phyloP scores from a whole-genome alignment of 2,888 invertebrate species.

The Drosophila siamana region DNA sequence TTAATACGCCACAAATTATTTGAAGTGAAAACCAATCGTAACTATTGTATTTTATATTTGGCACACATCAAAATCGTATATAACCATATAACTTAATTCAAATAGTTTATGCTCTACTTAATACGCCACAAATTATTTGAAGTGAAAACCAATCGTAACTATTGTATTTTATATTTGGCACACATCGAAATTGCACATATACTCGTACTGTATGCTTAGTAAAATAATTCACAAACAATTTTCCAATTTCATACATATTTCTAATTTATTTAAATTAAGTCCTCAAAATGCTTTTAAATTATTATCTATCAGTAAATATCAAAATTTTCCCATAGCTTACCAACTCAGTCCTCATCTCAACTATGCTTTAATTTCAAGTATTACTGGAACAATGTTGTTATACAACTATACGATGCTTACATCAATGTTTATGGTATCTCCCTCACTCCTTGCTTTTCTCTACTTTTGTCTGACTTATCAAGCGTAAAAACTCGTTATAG shows the following conservation, averaged over 20 bases:
- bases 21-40: background rate
- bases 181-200: no score
- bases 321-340: no score
- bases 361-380: slow-evolving; percentile 19
- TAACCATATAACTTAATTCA: slow-evolving; percentile 6
- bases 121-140: background rate
- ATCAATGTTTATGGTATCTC: slow-evolving; percentile 8
- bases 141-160: background rate
- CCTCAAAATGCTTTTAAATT: no score
- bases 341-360: slow-evolving; percentile 12
- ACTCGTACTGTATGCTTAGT: no score
- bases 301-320: no score
- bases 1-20: background rate
- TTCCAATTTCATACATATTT: no score
- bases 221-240: no score
- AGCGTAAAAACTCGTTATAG: slow-evolving; percentile 50
- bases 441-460: background rate
- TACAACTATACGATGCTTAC: slow-evolving; percentile 9
- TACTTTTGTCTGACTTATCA: slow-evolving; percentile 49
- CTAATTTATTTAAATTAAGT: no score
- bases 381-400: slow-evolving; percentile 43
- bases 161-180: no score
- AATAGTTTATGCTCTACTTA: background rate
- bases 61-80: no score
- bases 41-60: no score